Conservation (phyloP, 2,113 vertebrate genomes). For the Columba janthina region DNA sequence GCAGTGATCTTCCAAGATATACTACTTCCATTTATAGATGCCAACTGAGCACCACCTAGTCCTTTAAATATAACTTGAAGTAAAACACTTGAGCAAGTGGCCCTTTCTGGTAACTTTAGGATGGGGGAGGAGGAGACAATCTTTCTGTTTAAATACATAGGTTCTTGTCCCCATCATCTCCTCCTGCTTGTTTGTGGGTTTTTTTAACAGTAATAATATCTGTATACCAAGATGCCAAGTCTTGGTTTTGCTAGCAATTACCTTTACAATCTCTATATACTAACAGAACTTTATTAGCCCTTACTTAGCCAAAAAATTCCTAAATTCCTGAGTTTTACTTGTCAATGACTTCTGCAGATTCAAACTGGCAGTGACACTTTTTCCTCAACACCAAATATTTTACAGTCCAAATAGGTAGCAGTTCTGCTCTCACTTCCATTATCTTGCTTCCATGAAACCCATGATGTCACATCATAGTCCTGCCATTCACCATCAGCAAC, state of each 20-base stretch:
- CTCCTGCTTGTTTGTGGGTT: neutral
- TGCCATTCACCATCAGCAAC: neutral
- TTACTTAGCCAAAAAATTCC: neutral
- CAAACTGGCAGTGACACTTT: neutral
- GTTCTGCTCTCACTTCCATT: neutral
- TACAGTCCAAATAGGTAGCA: neutral
- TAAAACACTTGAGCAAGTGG: neutral
- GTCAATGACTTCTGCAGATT: neutral
- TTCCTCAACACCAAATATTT: neutral
- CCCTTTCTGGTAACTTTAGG: neutral
- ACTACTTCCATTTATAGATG: neutral
- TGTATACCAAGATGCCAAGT: neutral
- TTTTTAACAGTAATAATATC: neutral
- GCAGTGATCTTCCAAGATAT: neutral
- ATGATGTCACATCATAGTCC: neutral
- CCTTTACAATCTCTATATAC: neutral
- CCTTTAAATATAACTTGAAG: constrained; percentile 23
- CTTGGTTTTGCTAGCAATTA: neutral
- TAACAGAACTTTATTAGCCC: neutral
- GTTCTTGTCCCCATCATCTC: neutral
- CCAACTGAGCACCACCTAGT: neutral
- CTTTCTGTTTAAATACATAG: neutral
- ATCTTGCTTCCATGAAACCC: neutral
- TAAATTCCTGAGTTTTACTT: neutral
- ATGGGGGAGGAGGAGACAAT: neutral